These are phyloP conservation scores for Oxytorus armatus DNA, from an alignment of 2,888 invertebrate species.

Conservation along the genomic window DNA sequence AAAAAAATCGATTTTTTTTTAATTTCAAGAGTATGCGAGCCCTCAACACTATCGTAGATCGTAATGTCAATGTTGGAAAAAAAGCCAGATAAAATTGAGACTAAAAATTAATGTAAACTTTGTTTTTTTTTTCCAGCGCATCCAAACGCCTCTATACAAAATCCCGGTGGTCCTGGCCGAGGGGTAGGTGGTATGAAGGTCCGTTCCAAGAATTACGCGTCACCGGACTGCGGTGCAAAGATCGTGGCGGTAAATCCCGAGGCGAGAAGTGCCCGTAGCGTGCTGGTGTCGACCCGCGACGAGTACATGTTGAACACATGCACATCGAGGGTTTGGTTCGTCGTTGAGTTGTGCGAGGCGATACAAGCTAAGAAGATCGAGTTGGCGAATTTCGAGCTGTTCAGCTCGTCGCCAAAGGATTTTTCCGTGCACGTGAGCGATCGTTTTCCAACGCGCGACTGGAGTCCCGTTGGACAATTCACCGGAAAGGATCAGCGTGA, in stretches of 20 bases:
- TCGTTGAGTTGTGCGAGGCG: slow-evolving; percentile 98
- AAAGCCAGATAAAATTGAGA: too few species aligned
- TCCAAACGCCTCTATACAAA: slow-evolving; percentile 82
- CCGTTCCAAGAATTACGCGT: slow-evolving; percentile 97
- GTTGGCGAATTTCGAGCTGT: slow-evolving; percentile 98
- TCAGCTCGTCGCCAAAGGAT: slow-evolving; percentile 97
- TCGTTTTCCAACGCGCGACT: slow-evolving; percentile 95
- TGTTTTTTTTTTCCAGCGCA: slow-evolving; percentile 74
- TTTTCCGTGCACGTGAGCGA: slow-evolving; percentile 95
- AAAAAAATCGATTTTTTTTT: too few species aligned
- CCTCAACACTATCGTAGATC: too few species aligned
- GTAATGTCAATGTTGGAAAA: too few species aligned
- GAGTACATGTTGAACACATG: slow-evolving; percentile 99
- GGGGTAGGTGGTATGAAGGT: slow-evolving; percentile 87
- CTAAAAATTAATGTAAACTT: background rate
- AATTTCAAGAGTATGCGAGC: too few species aligned
- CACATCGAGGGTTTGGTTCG: slow-evolving; percentile 96
- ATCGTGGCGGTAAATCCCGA: slow-evolving; percentile 96
- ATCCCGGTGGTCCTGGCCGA: slow-evolving; percentile 83
- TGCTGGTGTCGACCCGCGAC: slow-evolving; percentile 95
- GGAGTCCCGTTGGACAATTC: slow-evolving; percentile 95
- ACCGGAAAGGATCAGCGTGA: slow-evolving; percentile 94
- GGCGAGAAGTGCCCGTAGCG: slow-evolving; percentile 93
- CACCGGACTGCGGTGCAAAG: slow-evolving; percentile 98
- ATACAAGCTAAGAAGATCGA: slow-evolving; percentile 98